phyloP scores from a whole-genome alignment of 2,797 vertebrate species.

The Sylvilagus floridanus region DNA sequence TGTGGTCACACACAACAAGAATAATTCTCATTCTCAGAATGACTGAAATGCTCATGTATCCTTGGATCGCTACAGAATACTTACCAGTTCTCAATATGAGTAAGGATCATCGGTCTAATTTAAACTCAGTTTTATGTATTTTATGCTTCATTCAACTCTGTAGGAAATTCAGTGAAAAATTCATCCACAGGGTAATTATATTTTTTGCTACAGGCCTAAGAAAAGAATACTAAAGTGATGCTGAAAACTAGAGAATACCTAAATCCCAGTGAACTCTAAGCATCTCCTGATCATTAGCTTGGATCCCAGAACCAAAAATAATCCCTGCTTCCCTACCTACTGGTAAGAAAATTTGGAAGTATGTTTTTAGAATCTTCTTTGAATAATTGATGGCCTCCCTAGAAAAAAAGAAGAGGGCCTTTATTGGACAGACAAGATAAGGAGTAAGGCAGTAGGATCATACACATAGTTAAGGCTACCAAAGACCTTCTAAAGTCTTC shows the following conservation, averaged over 20 bases:
- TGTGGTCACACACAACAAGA: not conserved
- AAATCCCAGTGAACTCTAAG: not conserved
- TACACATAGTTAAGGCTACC: not conserved
- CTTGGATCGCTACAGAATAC: not conserved
- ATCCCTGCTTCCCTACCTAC: not conserved
- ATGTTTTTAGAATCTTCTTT: not conserved
- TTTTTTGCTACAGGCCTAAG: not conserved
- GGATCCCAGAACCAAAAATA: not conserved
- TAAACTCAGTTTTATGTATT: slow-evolving; percentile 5
- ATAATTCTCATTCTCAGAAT: slow-evolving; percentile 28
- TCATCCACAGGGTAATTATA: not conserved
- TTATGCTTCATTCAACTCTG: slow-evolving; percentile 1
- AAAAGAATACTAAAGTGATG: slow-evolving; percentile 26
- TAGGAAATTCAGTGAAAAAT: slow-evolving; percentile 41
- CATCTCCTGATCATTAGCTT: not conserved
- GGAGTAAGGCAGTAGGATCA: not conserved
- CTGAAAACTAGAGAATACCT: not conserved
- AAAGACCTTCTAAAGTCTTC: not conserved
- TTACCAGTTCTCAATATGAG: not conserved
- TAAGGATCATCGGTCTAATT: slow-evolving; percentile 1
- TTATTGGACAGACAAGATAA: not conserved
- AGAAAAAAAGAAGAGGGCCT: not conserved
- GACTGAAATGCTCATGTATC: not conserved
- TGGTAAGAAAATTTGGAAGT: not conserved
- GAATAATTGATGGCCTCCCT: not conserved